Conservation (phyloP, 1,140 invertebrate genomes). For the Cheumatopsyche charites region DNA sequence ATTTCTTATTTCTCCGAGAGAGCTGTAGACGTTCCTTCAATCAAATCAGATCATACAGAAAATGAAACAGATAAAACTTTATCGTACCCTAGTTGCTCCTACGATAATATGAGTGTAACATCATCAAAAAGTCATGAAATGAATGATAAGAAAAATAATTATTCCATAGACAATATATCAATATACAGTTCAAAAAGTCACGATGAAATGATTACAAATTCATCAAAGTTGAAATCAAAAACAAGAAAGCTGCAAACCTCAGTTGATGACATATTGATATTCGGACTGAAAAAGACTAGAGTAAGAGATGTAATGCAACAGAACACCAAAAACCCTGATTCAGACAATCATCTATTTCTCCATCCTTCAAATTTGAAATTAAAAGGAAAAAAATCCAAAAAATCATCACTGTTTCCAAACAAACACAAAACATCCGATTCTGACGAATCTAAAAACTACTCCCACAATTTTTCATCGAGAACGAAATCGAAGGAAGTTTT, state of each 20-base stretch:
- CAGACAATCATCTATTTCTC: conserved; percentile 52
- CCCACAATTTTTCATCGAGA: neutral
- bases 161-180: conserved; percentile 61
- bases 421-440: conserved; percentile 50
- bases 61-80: conserved; percentile 47
- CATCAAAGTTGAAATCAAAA: conserved; percentile 50
- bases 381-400: conserved; percentile 55
- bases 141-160: conserved; percentile 48
- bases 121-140: conserved; percentile 53
- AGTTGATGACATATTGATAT: conserved; percentile 58
- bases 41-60: conserved; percentile 47
- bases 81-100: conserved; percentile 40
- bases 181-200: conserved; percentile 62
- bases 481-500: neutral
- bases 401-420: conserved; percentile 55
- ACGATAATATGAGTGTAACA: conserved; percentile 57
- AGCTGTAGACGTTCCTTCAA: conserved; percentile 52
- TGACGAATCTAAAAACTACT: conserved; percentile 26
- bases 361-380: conserved; percentile 54
- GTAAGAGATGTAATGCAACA: conserved; percentile 17
- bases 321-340: conserved; percentile 45
- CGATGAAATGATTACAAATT: conserved; percentile 55
- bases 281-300: conserved; percentile 53
- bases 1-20: conserved; percentile 47
- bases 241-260: conserved; percentile 53